Percentiles rank a stretch among this genome's conserved stretches.
These are phyloP conservation scores for Stenichneumon culpator DNA, from an alignment of 2,888 invertebrate species.

Conservation along the genomic window DNA sequence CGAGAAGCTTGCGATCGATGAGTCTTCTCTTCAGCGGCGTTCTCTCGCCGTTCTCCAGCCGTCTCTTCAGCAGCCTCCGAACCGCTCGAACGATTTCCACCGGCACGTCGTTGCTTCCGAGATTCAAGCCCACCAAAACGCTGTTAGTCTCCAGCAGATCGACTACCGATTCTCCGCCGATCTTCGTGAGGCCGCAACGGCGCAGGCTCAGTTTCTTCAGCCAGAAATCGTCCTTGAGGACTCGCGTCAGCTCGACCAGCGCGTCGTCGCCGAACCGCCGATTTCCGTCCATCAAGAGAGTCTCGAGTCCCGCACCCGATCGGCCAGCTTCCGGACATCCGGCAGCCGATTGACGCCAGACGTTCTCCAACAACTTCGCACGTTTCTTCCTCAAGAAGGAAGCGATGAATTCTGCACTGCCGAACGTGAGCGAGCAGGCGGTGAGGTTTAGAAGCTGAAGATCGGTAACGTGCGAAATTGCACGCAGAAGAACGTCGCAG, in stretches of 20 bases:
- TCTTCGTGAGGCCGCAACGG: slow-evolving; percentile 72
- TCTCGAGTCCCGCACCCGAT: slow-evolving; percentile 68
- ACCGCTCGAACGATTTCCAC: slow-evolving; percentile 59
- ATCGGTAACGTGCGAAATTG: slow-evolving; percentile 64
- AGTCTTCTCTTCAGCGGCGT: slow-evolving; percentile 45
- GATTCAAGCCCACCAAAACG: slow-evolving; percentile 68
- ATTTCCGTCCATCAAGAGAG: slow-evolving; percentile 73
- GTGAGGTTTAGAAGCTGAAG: slow-evolving; percentile 71
- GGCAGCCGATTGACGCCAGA: slow-evolving; percentile 61
- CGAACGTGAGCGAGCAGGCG: slow-evolving; percentile 69
- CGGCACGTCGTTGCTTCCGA: slow-evolving; percentile 70
- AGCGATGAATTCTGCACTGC: slow-evolving; percentile 39
- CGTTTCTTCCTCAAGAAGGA: slow-evolving; percentile 63
- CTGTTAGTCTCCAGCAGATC: slow-evolving; percentile 71
- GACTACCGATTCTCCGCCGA: slow-evolving; percentile 66
- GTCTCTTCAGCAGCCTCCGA: slow-evolving; percentile 64
- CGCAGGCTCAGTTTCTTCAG: slow-evolving; percentile 71
- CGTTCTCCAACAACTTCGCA: slow-evolving; percentile 65
- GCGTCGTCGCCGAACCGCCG: slow-evolving; percentile 71
- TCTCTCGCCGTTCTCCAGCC: slow-evolving; percentile 55
- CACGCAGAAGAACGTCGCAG: slow-evolving; percentile 70
- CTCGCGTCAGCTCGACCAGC: slow-evolving; percentile 54
- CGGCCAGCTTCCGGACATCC: neutral
- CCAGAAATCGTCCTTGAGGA: slow-evolving; percentile 72
- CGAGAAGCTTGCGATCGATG: slow-evolving; percentile 33